Percentiles rank a stretch among this genome's conserved stretches.
Evolutionary conservation across 92 coral and sea anemone genomes (phyloP).

Genomic region (Epizoanthus scotinus): DNA sequence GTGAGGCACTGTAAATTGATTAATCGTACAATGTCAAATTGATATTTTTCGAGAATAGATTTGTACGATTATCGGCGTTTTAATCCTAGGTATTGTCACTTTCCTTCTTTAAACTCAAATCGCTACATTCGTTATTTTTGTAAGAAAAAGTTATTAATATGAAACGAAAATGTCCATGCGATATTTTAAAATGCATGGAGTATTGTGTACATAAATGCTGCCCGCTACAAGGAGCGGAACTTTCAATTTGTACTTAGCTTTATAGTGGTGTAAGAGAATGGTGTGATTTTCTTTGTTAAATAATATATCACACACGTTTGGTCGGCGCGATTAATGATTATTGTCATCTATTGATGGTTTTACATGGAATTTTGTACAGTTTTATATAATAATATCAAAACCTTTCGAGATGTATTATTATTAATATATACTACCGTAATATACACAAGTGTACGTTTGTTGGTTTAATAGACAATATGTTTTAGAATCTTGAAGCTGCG

Average conservation of each 20-base stretch:
- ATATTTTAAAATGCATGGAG: background rate
- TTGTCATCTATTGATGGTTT: background rate
- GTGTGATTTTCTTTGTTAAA: background rate
- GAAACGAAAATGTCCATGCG: background rate
- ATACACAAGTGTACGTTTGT: background rate
- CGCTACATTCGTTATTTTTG: background rate
- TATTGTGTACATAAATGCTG: background rate
- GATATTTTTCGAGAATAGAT: background rate
- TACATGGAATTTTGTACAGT: slow-evolving; percentile 16
- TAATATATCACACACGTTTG: background rate
- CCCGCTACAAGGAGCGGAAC: background rate
- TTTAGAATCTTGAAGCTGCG: background rate
- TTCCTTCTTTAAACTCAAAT: background rate
- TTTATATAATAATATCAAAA: background rate
- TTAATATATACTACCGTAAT: slow-evolving; percentile 3
- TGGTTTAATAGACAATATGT: background rate
- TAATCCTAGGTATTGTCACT: background rate
- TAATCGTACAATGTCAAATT: background rate
- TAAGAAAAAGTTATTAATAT: background rate
- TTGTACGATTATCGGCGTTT: background rate
- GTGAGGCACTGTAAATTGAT: background rate
- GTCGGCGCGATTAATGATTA: background rate
- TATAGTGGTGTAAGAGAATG: background rate
- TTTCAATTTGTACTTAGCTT: background rate
- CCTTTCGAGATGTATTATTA: background rate